A percentile compares a stretch with the other conserved stretches of the same genome.
These are phyloP conservation scores for Drosophila koepferae DNA, from an alignment of 2,888 invertebrate genomes.

Conservation along the genomic window DNA sequence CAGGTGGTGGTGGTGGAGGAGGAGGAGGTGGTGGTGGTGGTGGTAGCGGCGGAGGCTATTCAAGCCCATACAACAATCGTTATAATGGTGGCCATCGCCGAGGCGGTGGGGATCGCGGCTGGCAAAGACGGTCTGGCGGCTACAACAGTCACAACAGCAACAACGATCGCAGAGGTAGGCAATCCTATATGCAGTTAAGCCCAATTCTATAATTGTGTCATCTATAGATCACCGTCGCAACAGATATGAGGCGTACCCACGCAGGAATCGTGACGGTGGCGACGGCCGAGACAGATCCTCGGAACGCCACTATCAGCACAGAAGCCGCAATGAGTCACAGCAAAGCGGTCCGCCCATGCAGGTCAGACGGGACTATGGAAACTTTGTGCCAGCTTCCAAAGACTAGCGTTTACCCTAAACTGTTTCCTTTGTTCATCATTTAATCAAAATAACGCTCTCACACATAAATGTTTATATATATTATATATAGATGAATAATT, in stretches of 20 bases:
- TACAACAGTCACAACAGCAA: constrained; percentile 38
- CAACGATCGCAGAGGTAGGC: constrained; percentile 43
- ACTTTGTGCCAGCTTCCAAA: constrained; percentile 81
- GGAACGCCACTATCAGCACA: constrained; percentile 41
- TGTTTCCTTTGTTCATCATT: constrained; percentile 7
- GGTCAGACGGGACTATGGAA: constrained; percentile 76
- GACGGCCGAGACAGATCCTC: constrained; percentile 7
- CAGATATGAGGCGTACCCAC: constrained; percentile 33
- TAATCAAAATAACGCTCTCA: not conserved
- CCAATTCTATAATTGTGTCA: not conserved
- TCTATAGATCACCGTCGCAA: constrained; percentile 58
- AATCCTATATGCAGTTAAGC: too few species aligned
- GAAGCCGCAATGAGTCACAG: constrained; percentile 32
- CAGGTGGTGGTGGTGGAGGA: constrained; percentile 35
- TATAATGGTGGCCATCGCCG: constrained; percentile 63
- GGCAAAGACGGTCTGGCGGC: constrained; percentile 45
- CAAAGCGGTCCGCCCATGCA: constrained; percentile 60
- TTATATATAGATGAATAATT: constrained; percentile 14
- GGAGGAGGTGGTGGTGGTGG: constrained; percentile 26
- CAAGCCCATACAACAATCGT: constrained; percentile 41
- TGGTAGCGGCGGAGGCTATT: constrained; percentile 30
- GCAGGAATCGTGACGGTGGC: constrained; percentile 29
- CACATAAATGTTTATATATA: constrained; percentile 3
- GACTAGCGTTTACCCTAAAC: constrained; percentile 55
- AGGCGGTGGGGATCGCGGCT: constrained; percentile 50